Evolutionary conservation across 2,113 vertebrate genomes (phyloP).

Genomic region (Poecilia latipinna): DNA sequence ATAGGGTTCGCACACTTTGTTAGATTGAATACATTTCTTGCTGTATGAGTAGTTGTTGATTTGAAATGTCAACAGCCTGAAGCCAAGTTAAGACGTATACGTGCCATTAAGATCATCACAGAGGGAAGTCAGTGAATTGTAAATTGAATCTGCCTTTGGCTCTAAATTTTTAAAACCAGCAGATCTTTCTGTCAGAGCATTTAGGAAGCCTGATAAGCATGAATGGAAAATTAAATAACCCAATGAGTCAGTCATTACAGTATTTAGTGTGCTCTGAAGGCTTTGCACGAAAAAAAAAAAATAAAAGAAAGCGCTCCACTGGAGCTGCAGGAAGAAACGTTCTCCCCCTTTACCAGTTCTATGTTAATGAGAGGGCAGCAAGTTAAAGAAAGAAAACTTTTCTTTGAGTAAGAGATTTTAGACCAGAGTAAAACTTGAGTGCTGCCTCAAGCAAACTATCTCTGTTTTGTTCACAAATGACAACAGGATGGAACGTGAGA

Average conservation of each 20-base stretch:
- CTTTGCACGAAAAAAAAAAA: conserved; percentile 11
- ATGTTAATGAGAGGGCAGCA: too few species aligned
- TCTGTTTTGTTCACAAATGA: too few species aligned
- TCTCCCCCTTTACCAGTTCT: too few species aligned
- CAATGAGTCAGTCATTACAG: conserved; percentile 37
- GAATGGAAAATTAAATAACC: conserved; percentile 45
- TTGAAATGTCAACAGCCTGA: conserved; percentile 49
- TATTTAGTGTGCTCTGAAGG: conserved; percentile 13
- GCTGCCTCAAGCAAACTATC: too few species aligned
- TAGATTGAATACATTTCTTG: neutral
- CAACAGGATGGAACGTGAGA: too few species aligned
- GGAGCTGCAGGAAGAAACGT: neutral
- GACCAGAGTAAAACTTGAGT: too few species aligned
- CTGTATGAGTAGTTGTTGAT: conserved; percentile 25
- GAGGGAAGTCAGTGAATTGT: conserved; percentile 36
- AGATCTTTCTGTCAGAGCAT: conserved; percentile 27
- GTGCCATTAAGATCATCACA: conserved; percentile 38
- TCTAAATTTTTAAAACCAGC: conserved; percentile 38
- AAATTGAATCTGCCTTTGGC: conserved; percentile 35
- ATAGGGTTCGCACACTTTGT: neutral
- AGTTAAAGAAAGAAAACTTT: too few species aligned
- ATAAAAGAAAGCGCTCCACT: neutral
- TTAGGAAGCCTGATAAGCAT: conserved; percentile 34
- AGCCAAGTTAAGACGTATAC: conserved; percentile 52
- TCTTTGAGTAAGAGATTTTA: too few species aligned